phyloP scores from a whole-genome alignment of 2,888 invertebrate species.

The Pollenia amentaria region DNA sequence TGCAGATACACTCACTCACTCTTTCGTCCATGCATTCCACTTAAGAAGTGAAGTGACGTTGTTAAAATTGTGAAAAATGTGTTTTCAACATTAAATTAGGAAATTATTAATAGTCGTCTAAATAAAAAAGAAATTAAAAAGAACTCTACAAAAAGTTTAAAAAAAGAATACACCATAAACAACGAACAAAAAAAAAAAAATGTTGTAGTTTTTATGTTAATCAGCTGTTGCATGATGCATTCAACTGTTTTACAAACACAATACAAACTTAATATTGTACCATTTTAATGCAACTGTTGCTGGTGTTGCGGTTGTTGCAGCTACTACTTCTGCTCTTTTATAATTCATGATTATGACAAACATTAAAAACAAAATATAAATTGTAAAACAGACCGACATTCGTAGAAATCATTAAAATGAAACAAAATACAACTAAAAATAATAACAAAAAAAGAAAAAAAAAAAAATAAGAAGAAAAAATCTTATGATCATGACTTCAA shows the following conservation, averaged over 20 bases:
- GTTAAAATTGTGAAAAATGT: constrained; percentile 38
- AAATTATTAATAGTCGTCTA: constrained; percentile 57
- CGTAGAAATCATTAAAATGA: constrained; percentile 62
- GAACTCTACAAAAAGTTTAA: background rate
- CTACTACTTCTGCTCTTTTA: background rate
- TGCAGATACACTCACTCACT: background rate
- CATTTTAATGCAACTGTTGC: constrained; percentile 46
- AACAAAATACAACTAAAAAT: constrained; percentile 46
- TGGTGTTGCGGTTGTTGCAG: constrained; percentile 17
- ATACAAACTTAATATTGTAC: constrained; percentile 15
- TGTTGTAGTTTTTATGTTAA: constrained; percentile 63
- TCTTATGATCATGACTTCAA: constrained; percentile 62
- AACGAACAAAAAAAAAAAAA: constrained; percentile 30
- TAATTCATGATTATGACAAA: constrained; percentile 68
- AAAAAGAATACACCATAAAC: constrained; percentile 23
- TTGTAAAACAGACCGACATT: constrained; percentile 63
- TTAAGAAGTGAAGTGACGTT: constrained; percentile 24
- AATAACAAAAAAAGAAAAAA: constrained; percentile 25
- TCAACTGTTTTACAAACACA: constrained; percentile 42
- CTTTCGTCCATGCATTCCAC: background rate
- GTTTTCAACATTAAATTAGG: constrained; percentile 51
- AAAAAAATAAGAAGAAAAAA: background rate
- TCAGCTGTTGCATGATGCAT: constrained; percentile 70
- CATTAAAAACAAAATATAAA: constrained; percentile 63
- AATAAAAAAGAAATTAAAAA: constrained; percentile 9